Evolutionary conservation across 92 coral and sea anemone species (phyloP), one percentile per base, ranked within the genome.

Genomic region (Epizoanthus illoricatus): DNA sequence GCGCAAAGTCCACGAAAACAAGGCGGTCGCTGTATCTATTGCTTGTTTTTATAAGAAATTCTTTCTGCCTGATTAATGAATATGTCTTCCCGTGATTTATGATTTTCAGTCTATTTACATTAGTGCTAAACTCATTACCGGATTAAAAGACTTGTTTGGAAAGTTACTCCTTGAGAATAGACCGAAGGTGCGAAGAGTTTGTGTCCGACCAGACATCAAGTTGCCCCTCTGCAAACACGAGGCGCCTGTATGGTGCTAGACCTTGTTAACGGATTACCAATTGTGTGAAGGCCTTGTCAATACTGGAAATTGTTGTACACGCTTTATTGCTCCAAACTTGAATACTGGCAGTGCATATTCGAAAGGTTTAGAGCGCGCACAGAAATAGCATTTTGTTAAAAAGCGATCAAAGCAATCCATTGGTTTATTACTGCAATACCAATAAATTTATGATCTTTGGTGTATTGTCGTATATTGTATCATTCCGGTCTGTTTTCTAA

Each of bases 201-300:
- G 81, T 75, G 69, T 75, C 5, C 18, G 8, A 36, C 56, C 39
- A 59, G 81, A 75, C 81, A 36, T 40, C 7, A 16, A 7, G 69
- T 40, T 75, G 81, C 56, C 69, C 69, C 28, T 36, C 60, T 18
- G 9, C 47, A 74, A 74, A 74, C 66, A 75, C 69, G 12, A 39
- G 80, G 81, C 81, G 81, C 81, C 81, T 18, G 12, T 7, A 7
- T 59, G 81, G 81, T 75, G 81, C 36, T 55, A 75, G 40, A 7
- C 33, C 69, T 58, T 60, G 69, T 60, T 59, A 60, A 12, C 57
- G 33, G 68, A 59, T 75, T 75, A 39, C n/a, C 9, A 10, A 11
- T 45, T 10, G 64, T 52, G 80, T 17, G 24, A 20, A 16, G 42
- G 12, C 52, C 17, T 11, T 47, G 55, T 41, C 5, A 70, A 40